Evolutionary conservation across 1,140 invertebrate genomes (phyloP).

Genomic region (Diprion similis): DNA sequence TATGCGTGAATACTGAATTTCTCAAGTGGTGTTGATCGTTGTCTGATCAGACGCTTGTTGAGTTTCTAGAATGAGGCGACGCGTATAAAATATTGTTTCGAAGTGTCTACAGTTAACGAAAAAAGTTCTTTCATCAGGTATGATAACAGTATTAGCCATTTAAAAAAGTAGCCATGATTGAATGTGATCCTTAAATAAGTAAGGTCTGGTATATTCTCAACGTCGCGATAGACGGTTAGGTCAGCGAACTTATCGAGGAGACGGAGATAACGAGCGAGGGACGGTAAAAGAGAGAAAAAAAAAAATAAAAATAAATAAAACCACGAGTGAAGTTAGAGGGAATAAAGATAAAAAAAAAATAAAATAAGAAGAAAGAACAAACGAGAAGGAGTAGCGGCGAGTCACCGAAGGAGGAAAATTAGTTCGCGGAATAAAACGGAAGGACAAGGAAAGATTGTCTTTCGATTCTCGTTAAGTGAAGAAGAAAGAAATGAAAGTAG

Average conservation of each 20-base stretch:
- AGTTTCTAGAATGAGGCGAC: too few relatives aligned
- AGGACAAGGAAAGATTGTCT: neutral
- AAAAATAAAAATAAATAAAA: neutral
- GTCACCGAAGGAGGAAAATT: neutral
- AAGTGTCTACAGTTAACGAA: too few relatives aligned
- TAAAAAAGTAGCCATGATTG: too few relatives aligned
- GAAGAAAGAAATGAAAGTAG: neutral
- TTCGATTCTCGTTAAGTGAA: constrained; percentile 5
- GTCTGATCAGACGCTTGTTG: too few relatives aligned
- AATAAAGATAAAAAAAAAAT: neutral
- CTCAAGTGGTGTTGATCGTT: too few relatives aligned
- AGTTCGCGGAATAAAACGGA: neutral
- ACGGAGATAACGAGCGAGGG: neutral
- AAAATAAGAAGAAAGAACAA: neutral
- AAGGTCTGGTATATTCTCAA: too few relatives aligned
- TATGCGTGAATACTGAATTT: too few relatives aligned
- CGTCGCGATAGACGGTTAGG: too few relatives aligned
- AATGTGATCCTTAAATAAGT: too few relatives aligned
- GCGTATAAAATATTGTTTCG: too few relatives aligned
- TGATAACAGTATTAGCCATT: too few relatives aligned
- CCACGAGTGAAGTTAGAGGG: neutral
- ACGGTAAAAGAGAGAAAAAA: neutral
- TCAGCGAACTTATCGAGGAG: neutral
- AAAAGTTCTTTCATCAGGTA: too few relatives aligned
- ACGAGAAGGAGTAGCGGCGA: neutral